Evolutionary conservation across 2,113 vertebrate genomes (phyloP).

Genomic region (Astatotilapia flaviijosephi): DNA sequence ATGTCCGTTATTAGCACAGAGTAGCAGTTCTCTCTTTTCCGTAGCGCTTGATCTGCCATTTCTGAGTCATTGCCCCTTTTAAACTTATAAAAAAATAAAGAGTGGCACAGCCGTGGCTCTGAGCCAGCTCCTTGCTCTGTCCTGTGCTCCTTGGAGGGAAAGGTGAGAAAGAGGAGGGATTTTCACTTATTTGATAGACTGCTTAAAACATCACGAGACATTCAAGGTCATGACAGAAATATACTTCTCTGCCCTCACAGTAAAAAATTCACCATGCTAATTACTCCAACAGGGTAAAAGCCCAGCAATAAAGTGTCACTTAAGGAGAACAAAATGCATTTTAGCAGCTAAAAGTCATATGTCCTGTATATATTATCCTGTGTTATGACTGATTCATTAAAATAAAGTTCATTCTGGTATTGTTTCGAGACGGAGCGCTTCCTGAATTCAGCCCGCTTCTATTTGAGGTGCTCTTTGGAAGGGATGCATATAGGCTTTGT

Average conservation of each 20-base stretch:
- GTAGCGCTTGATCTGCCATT: background rate
- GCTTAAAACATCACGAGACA: background rate
- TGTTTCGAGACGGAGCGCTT: accelerated
- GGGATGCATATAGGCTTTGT: background rate
- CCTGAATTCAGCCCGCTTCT: background rate
- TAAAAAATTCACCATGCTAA: background rate
- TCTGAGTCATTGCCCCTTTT: background rate
- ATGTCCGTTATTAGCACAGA: background rate
- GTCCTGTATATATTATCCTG: background rate
- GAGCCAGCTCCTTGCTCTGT: too few species aligned
- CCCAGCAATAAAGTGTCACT: background rate
- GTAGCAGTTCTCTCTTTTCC: background rate
- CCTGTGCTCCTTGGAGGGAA: background rate
- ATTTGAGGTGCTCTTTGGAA: background rate
- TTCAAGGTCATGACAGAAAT: background rate
- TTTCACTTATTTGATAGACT: background rate
- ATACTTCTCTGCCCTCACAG: background rate
- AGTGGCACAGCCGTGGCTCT: background rate
- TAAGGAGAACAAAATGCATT: background rate
- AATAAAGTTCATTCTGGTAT: background rate
- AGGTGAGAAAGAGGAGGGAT: constrained; percentile 11
- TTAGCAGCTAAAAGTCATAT: background rate
- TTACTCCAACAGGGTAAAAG: background rate
- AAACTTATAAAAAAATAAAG: background rate
- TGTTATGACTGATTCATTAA: background rate